These are phyloP conservation scores for Phylloscopus collybita DNA, from an alignment of 2,797 vertebrate genomes.

Conservation along the genomic window DNA sequence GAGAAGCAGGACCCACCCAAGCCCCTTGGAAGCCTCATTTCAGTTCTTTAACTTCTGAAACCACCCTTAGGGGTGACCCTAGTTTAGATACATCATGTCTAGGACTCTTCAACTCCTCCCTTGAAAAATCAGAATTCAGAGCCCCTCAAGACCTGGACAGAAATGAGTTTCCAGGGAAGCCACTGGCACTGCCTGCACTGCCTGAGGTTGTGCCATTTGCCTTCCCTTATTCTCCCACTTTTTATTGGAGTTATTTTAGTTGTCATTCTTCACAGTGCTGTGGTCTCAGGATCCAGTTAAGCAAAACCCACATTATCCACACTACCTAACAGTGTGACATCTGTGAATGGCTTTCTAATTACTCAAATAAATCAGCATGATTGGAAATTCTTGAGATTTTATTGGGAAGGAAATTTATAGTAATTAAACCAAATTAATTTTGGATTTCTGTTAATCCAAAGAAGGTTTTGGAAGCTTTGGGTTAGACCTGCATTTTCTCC, in stretches of 20 bases:
- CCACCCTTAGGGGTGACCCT: rapidly evolving
- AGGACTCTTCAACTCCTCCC: background rate
- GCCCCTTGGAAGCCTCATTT: too few relatives aligned
- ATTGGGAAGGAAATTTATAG: slow-evolving; percentile 84
- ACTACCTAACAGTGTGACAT: slow-evolving; percentile 80
- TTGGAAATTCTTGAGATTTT: slow-evolving; percentile 86
- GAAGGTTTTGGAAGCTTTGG: slow-evolving; percentile 57
- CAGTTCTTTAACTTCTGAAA: background rate
- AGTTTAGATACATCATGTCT: background rate
- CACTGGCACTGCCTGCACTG: background rate
- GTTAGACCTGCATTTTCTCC: slow-evolving; percentile 43
- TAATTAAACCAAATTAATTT: slow-evolving; percentile 85
- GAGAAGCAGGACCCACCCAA: background rate
- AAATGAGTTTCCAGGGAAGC: background rate
- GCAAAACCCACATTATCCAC: slow-evolving; percentile 63
- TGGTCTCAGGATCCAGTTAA: slow-evolving; percentile 69
- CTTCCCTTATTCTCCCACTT: background rate
- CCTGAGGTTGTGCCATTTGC: background rate
- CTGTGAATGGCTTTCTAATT: slow-evolving; percentile 84
- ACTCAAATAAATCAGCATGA: slow-evolving; percentile 84
- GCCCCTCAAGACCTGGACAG: background rate
- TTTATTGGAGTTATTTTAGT: background rate
- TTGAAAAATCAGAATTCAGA: background rate
- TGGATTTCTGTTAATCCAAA: slow-evolving; percentile 76
- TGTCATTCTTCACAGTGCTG: slow-evolving; percentile 31